These are phyloP conservation scores for Sarcoramphus papa DNA, from an alignment of 2,797 vertebrate genomes.

Conservation along the genomic window DNA sequence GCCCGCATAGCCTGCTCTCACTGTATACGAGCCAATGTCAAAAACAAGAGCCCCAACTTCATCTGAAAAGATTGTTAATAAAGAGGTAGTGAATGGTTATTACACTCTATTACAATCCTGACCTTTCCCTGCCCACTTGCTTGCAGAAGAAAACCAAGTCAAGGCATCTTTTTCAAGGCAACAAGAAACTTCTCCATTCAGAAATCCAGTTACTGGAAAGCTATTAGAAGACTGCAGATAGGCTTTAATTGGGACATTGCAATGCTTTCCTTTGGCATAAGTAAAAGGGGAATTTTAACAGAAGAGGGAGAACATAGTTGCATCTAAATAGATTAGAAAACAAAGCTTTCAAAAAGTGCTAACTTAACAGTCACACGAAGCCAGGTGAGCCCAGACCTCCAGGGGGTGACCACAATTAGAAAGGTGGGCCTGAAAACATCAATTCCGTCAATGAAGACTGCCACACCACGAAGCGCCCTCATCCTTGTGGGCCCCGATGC, in stretches of 20 bases:
- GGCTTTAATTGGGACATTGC: neutral
- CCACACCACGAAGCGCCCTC: neutral
- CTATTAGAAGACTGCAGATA: neutral
- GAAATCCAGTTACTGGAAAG: neutral
- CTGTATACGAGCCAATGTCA: conserved; percentile 96
- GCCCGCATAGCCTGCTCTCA: conserved; percentile 96
- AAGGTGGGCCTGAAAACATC: neutral
- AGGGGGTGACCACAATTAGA: neutral
- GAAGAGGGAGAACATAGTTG: accelerated
- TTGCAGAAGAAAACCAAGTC: neutral
- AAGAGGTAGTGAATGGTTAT: neutral
- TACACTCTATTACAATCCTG: neutral
- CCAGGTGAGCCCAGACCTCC: neutral
- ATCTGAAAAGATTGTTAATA: conserved; percentile 76
- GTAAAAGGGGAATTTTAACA: neutral
- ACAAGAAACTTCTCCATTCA: neutral
- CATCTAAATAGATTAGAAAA: neutral
- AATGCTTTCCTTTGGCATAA: neutral
- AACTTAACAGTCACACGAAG: neutral
- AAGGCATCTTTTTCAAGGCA: neutral
- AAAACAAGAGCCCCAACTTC: conserved; percentile 98
- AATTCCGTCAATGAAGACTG: accelerated
- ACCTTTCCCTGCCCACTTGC: neutral
- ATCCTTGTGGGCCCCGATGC: accelerated
- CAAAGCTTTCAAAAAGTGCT: neutral